Percentiles rank a stretch among this genome's conserved stretches.
These are phyloP conservation scores for Tipula helvola DNA, from an alignment of 2,888 invertebrate species.

Conservation along the genomic window DNA sequence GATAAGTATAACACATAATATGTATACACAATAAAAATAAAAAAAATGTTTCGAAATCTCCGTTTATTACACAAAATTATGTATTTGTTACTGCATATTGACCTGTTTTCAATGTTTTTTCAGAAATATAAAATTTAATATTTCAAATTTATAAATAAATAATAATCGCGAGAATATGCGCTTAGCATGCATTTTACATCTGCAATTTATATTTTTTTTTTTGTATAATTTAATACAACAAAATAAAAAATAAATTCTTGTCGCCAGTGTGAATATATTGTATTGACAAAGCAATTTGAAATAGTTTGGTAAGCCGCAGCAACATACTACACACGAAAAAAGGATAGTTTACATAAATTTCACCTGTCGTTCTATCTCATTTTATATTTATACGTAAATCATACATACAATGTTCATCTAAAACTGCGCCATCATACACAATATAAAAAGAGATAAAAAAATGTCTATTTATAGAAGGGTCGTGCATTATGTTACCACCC, in stretches of 20 bases:
- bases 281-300: slow-evolving; percentile 9
- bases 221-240: neutral
- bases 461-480: neutral
- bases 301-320: neutral
- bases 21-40: neutral
- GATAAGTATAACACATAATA: neutral
- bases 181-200: slow-evolving; percentile 10
- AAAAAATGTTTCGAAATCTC: neutral
- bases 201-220: slow-evolving; percentile 5
- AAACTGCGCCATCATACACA: neutral
- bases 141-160: slow-evolving; percentile 4
- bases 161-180: slow-evolving; percentile 10
- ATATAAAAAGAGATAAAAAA: neutral
- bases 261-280: neutral
- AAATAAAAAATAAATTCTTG: neutral
- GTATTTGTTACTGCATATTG: neutral
- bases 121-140: neutral
- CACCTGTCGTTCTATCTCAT: slow-evolving; percentile 4
- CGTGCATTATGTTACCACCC: slow-evolving; percentile 9
- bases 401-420: neutral
- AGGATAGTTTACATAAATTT: slow-evolving; percentile 7
- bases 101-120: slow-evolving; percentile 5
- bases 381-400: neutral
- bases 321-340: neutral
- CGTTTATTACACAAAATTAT: neutral